Evolutionary conservation across 2,113 vertebrate genomes (phyloP).

Genomic region (Tylochromis polylepis): DNA sequence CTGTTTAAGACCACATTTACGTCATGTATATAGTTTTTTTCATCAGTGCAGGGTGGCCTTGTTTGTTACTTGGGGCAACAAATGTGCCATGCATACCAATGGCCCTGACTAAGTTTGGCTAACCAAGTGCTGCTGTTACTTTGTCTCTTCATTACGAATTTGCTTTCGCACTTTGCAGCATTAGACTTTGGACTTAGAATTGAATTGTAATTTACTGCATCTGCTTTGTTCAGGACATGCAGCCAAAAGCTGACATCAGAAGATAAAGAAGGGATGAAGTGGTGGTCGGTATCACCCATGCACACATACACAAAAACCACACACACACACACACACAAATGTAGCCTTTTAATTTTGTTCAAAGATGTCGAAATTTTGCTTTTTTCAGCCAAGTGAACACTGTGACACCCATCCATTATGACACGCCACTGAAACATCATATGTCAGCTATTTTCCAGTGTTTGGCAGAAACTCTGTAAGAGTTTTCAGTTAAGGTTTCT

Average conservation of each 20-base stretch:
- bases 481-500: slow-evolving; percentile 44
- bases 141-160: neutral
- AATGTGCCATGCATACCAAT: neutral
- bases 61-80: neutral
- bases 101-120: neutral
- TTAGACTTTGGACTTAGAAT: neutral
- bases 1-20: neutral
- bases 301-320: neutral
- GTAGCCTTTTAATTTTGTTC: neutral
- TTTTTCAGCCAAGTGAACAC: neutral
- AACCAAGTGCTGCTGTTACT: neutral
- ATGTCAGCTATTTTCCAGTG: slow-evolving; percentile 35
- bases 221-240: neutral
- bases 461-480: slow-evolving; percentile 17
- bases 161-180: neutral
- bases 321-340: neutral
- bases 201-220: neutral
- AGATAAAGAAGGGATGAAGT: neutral
- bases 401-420: neutral
- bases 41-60: neutral
- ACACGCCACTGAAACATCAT: neutral
- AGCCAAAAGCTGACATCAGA: slow-evolving; percentile 14
- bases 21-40: neutral
- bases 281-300: neutral
- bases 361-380: neutral